A percentile compares a stretch with the other conserved stretches of the same genome.
Conservation (phyloP, 1,140 invertebrate genomes). For the Campodea augens region DNA sequence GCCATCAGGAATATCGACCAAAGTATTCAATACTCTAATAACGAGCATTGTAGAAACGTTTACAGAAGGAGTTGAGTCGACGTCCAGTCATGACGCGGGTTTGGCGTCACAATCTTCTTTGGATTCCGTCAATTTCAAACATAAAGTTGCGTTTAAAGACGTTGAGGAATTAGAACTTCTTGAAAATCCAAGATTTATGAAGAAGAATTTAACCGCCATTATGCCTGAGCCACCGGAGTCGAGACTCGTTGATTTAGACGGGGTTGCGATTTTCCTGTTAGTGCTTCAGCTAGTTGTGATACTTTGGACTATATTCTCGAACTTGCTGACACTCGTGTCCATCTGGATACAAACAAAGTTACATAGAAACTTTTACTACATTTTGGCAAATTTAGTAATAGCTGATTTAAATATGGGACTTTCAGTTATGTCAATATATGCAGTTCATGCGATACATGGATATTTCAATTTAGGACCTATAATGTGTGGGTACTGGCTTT, state of each 20-base stretch:
- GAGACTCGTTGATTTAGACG: neutral
- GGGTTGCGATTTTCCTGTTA: conserved; percentile 8
- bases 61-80: no score
- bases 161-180: no score
- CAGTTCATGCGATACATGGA: conserved; percentile 16
- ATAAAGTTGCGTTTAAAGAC: no score
- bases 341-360: conserved; percentile 16
- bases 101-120: no score
- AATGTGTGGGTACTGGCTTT: conserved; percentile 24
- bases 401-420: conserved; percentile 19
- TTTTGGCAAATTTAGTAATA: conserved; percentile 19
- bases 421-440: conserved; percentile 19
- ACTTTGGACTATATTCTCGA: conserved; percentile 16
- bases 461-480: conserved; percentile 17
- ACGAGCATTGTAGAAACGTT: no score
- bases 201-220: no score
- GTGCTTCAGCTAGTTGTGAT: conserved; percentile 16
- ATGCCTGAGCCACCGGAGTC: no score
- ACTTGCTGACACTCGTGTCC: conserved; percentile 18
- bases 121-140: no score
- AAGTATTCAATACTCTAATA: no score
- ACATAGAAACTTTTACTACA: conserved; percentile 19
- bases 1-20: no score
- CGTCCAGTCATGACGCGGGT: no score
- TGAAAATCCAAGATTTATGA: no score